Evolutionary conservation across 1,140 invertebrate species (phyloP).

Genomic region (Drosophila pallidifrons): DNA sequence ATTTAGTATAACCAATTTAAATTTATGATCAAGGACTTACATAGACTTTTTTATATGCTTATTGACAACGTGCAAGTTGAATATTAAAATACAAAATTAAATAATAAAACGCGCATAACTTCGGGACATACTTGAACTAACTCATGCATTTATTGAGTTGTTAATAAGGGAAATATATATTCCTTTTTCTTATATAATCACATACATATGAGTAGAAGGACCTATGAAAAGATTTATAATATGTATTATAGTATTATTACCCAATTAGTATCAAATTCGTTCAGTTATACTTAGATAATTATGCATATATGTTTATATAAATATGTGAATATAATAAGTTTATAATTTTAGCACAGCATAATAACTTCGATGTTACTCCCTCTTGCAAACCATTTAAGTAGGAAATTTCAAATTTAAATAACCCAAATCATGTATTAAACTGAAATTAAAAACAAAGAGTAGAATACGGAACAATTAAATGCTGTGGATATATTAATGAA

Average conservation of each 20-base stretch:
- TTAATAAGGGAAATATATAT: slow-evolving; percentile 4
- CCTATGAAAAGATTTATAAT: background rate
- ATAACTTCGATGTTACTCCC: slow-evolving; percentile 12
- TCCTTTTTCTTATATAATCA: background rate
- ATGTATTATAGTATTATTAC: no score
- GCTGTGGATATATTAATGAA: no score
- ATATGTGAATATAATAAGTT: background rate
- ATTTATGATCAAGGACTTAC: slow-evolving; percentile 1
- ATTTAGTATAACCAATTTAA: slow-evolving; percentile 3
- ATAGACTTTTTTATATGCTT: background rate
- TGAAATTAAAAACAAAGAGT: background rate
- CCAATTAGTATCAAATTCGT: slow-evolving; percentile 2
- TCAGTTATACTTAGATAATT: slow-evolving; percentile 4
- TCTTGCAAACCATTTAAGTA: background rate
- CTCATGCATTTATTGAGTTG: background rate
- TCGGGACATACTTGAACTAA: background rate
- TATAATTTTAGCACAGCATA: slow-evolving; percentile 11
- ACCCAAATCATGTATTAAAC: background rate
- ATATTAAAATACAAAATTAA: background rate
- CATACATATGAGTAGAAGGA: background rate
- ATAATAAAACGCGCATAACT: background rate
- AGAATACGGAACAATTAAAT: no score
- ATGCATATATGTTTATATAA: background rate
- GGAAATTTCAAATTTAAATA: background rate
- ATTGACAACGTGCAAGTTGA: background rate